Percentiles rank a stretch among this genome's conserved stretches.
phyloP scores from a whole-genome alignment of 2,888 invertebrate species.

The Tinea pellionella region DNA sequence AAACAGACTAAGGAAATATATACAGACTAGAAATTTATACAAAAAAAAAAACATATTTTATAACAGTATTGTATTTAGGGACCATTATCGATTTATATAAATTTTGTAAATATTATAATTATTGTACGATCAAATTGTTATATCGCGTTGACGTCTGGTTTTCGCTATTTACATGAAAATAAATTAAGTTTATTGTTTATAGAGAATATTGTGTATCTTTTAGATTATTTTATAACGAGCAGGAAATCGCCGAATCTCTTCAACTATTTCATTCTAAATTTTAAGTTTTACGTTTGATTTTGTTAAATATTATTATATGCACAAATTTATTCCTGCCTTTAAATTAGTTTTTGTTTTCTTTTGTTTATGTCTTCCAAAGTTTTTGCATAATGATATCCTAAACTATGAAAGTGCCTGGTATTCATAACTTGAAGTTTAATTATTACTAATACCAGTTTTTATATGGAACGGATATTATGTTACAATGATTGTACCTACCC shows the following conservation, averaged over 20 bases:
- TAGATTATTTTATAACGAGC: not conserved
- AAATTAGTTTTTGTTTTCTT: not conserved
- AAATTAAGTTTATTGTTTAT: not conserved
- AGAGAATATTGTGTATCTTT: not conserved
- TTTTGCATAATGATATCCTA: not conserved
- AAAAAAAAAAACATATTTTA: not conserved
- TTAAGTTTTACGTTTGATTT: not conserved
- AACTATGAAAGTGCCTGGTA: not conserved
- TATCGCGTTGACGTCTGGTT: not conserved
- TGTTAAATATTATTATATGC: not conserved
- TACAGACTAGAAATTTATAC: not conserved
- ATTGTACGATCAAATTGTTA: not conserved
- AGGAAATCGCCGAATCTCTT: not conserved
- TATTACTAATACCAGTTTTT: not conserved
- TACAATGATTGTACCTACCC: not conserved
- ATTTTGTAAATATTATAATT: not conserved
- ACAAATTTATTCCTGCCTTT: not conserved
- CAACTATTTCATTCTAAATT: not conserved
- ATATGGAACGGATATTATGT: not conserved
- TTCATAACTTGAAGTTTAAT: too few species aligned
- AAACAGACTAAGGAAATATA: not conserved
- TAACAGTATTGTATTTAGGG: slow-evolving; percentile 10
- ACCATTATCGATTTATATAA: not conserved
- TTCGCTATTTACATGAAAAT: not conserved
- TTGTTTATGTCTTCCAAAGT: not conserved